Evolutionary conservation across 2,888 invertebrate genomes (phyloP).

Genomic region (Baronia brevicornis): DNA sequence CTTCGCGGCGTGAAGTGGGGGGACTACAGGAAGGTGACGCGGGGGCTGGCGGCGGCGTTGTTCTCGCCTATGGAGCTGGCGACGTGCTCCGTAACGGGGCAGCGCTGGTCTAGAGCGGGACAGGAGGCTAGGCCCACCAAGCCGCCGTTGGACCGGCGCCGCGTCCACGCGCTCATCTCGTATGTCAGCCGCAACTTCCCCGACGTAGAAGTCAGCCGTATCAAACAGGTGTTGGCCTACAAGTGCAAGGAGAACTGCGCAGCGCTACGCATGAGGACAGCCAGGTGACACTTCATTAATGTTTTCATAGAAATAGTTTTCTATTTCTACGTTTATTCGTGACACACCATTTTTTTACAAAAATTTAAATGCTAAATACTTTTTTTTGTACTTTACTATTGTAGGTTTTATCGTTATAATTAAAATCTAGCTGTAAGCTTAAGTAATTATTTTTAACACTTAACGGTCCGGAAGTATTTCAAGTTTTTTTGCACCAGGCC

Average conservation of each 20-base stretch:
- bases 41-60: slow-evolving; percentile 82
- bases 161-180: slow-evolving; percentile 84
- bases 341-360: too few species aligned
- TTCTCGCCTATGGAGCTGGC: slow-evolving; percentile 84
- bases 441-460: too few species aligned
- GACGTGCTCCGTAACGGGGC: slow-evolving; percentile 84
- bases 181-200: slow-evolving; percentile 85
- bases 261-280: slow-evolving; percentile 83
- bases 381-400: too few species aligned
- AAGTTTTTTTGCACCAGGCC: too few species aligned
- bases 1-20: slow-evolving; percentile 84
- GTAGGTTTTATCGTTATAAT: too few species aligned
- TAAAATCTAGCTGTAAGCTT: too few species aligned
- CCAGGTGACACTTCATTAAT: slow-evolving; percentile 78
- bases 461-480: too few species aligned
- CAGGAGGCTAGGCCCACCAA: slow-evolving; percentile 84
- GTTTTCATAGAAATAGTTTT: too few species aligned
- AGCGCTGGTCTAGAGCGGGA: slow-evolving; percentile 84
- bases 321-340: too few species aligned
- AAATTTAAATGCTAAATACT: too few species aligned
- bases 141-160: slow-evolving; percentile 81
- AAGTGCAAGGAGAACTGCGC: slow-evolving; percentile 87
- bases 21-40: slow-evolving; percentile 83
- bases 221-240: slow-evolving; percentile 85
- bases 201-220: slow-evolving; percentile 82